Base-by-base conservation (phyloP, 2,113 vertebrate species). In the Misgurnus anguillicaudatus region DNA sequence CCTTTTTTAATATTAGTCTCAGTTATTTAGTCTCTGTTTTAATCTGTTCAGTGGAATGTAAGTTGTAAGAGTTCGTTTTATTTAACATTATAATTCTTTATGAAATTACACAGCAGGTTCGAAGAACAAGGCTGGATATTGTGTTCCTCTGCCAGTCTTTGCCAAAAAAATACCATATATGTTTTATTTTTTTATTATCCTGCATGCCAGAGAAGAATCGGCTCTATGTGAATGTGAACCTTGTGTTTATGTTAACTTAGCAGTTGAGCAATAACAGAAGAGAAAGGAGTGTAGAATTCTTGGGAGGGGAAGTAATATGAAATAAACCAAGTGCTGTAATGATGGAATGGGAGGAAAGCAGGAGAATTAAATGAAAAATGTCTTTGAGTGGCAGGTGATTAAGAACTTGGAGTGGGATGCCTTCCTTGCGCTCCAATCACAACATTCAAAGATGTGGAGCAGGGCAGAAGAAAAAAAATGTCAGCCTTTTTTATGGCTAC, bases 151-250 rank as follows among this genome's bases (percentile, higher is more conserved):
- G 58, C 45, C 24, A 47, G 14, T 57, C 73, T 19, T 57, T 80
- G 79, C 69, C 80, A 88, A 62, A 86, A n/a, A 78, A 77, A 70
- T 13, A 78, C 81, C 75, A 77, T 82, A 79, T 77, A 67, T 84
- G 74, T 80, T 84, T 80, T 85, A 80, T 77, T 65, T 85, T 48
- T 61, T 60, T 51, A 45, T 58, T 79, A 67, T 63, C 51, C 60
- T 78, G 58, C 66, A 74, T 10, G 38, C 39, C 77, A 48, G 81
- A 83, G 62, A 82, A 81, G 78, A 82, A 84, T 81, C 9, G 6
- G 67, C 66, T 73, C 82, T 80, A 57, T 85, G 83, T 84, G 36
- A 41, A 55, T 76, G 62, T 63, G 31, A 79, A 48, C 38, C 75
- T 36, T 10, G 11, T 83, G 85, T 86, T 86, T 85, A 80, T 78